A percentile compares a stretch with the other conserved stretches of the same genome.
These are phyloP conservation scores for Hydropsyche betteni DNA, from an alignment of 2,888 invertebrate genomes.

Conservation along the genomic window DNA sequence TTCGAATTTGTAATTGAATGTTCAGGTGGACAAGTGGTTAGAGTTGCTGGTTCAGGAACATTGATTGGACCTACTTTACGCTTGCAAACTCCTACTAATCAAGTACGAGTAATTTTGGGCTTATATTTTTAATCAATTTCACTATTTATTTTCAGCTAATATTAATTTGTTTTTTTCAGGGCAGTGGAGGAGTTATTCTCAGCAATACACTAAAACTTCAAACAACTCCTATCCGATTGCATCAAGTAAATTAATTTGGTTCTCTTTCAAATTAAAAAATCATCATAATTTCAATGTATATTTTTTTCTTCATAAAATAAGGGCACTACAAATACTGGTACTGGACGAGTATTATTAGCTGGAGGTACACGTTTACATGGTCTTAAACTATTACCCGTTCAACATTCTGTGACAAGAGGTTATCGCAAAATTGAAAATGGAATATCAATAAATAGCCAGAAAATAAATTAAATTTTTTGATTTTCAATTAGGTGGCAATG, in stretches of 20 bases:
- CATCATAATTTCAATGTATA: no score
- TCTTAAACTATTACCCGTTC: constrained; percentile 48
- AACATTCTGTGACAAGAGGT: constrained; percentile 35
- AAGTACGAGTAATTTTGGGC: constrained; percentile 8
- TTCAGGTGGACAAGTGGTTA: constrained; percentile 47
- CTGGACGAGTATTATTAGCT: constrained; percentile 46
- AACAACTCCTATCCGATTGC: constrained; percentile 47
- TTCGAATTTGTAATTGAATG: background rate
- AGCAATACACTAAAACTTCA: constrained; percentile 48
- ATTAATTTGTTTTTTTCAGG: constrained; percentile 32
- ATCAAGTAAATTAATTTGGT: constrained; percentile 33
- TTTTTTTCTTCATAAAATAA: constrained; percentile 28
- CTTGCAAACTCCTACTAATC: constrained; percentile 43
- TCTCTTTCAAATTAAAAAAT: no score
- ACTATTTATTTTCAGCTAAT: no score
- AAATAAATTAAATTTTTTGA: no score
- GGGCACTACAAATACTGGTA: constrained; percentile 26
- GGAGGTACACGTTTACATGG: constrained; percentile 49
- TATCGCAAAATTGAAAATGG: background rate
- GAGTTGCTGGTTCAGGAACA: constrained; percentile 47
- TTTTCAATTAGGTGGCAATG: constrained; percentile 34
- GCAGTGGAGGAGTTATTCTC: constrained; percentile 45
- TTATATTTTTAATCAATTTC: no score
- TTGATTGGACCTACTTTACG: constrained; percentile 47
- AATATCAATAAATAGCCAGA: background rate